Conservation (phyloP, 2,797 vertebrate species). For the Rhynchotus rufescens region DNA sequence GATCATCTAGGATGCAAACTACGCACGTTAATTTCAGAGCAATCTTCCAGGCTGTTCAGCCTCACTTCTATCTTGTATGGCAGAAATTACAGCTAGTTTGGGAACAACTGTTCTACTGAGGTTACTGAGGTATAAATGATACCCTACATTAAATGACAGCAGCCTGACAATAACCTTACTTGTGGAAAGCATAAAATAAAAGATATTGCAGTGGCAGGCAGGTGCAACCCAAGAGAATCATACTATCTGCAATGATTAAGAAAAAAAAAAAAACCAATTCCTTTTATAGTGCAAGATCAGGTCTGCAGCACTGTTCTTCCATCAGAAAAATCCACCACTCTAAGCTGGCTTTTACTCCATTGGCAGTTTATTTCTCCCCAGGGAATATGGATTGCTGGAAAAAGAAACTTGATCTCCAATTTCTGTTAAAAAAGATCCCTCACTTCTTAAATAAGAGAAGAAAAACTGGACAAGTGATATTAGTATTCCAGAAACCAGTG, state of each 20-base stretch:
- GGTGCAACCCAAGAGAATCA: background rate
- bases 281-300: background rate
- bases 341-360: background rate
- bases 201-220: background rate
- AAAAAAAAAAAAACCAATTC: no score
- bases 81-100: background rate
- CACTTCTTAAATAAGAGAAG: background rate
- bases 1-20: background rate
- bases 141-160: background rate
- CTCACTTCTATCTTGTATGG: background rate
- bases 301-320: background rate
- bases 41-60: background rate
- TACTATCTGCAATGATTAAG: background rate
- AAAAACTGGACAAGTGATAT: background rate
- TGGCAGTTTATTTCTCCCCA: background rate
- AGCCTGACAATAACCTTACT: background rate
- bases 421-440: background rate
- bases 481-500: background rate
- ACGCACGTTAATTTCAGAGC: background rate
- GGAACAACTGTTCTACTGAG: background rate
- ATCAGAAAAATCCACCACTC: background rate
- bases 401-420: background rate
- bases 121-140: background rate
- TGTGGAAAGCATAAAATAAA: rapidly evolving
- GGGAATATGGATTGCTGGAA: background rate